Base-by-base conservation (phyloP, 2,113 vertebrate species). In the Hydrochoerus hydrochaeris region DNA sequence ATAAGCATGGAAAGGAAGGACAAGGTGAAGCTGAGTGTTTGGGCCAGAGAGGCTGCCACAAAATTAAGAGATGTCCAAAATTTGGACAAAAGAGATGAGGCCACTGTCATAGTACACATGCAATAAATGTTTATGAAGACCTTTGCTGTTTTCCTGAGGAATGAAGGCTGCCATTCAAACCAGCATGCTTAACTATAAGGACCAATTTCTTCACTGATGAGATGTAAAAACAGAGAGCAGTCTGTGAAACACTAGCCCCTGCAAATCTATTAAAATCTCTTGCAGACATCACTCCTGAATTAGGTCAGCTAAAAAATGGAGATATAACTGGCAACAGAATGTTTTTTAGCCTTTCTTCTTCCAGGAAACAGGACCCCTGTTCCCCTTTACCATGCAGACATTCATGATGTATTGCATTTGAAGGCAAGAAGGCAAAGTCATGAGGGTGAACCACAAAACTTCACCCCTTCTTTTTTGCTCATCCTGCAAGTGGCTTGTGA, bases 211-310 rank as follows among this genome's bases (percentile, higher is more conserved):
- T 96, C 71, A 46, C 88, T 95, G 49, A 85, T 78, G 96, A 90
- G 54, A 95, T 90, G 41, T 95, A 97, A 96, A 97, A 97, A 97
- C 93, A 94, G 93, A 95, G 28, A 83, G 32, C 41, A 46, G 65
- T 84, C 88, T 92, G 85, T 75, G 77, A 93, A 92, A 95, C 26
- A 49, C 77, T 75, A 88, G 95, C 24, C 78, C 10, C 60, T 81
- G 83, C 62, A 78, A 94, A 88, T 91, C 97, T 97, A 97, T 91
- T 96, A 91, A 96, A 95, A 97, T 94, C 96, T 86, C 58, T 28
- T 60, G 49, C 49, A 94, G 78, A 86, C 78, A 75, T 22, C 19
- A n/a, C 46, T 86, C 4, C 95, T 90, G 81, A 97, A 96, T 91
- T 89, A 93, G 95, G 97, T 96, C 96, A 96, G 54, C 93, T 60